Evolutionary conservation across 2,888 invertebrate species (phyloP).

Genomic region (Trachelus troglodyta): DNA sequence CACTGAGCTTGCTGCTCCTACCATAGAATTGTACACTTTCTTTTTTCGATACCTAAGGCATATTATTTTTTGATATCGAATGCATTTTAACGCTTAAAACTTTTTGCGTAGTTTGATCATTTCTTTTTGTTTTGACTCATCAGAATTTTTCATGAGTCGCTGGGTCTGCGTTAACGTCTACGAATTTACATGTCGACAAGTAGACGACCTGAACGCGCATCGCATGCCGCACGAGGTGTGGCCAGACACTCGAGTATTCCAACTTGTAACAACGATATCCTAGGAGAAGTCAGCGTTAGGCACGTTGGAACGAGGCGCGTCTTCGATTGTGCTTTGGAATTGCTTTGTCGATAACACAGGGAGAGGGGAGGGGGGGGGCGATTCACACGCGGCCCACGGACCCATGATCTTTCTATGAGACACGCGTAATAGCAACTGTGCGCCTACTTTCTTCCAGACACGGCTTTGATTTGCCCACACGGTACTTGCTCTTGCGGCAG

Average conservation of each 20-base stretch:
- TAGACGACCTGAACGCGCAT: constrained; percentile 27
- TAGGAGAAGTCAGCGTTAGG: constrained; percentile 11
- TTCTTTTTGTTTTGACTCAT: not conserved
- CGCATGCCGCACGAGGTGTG: constrained; percentile 39
- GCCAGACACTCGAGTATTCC: constrained; percentile 26
- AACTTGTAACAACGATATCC: constrained; percentile 8
- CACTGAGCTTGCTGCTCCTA: not conserved
- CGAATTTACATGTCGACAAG: constrained; percentile 41
- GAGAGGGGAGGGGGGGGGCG: constrained; percentile 20
- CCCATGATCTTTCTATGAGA: constrained; percentile 32
- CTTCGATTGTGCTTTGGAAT: constrained; percentile 45
- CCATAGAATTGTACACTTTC: not conserved
- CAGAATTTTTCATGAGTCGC: not conserved
- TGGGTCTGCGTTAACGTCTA: constrained; percentile 11
- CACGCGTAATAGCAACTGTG: constrained; percentile 26
- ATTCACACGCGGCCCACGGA: constrained; percentile 59
- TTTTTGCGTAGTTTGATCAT: not conserved
- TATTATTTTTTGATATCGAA: not conserved
- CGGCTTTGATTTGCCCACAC: not conserved
- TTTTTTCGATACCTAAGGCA: not conserved
- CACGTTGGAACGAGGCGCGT: constrained; percentile 39
- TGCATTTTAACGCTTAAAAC: not conserved
- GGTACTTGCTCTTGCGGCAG: not conserved
- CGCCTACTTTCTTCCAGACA: constrained; percentile 22
- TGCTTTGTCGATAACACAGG: constrained; percentile 41